Conservation (phyloP, 1,140 invertebrate genomes). For the Penaeus chinensis region DNA sequence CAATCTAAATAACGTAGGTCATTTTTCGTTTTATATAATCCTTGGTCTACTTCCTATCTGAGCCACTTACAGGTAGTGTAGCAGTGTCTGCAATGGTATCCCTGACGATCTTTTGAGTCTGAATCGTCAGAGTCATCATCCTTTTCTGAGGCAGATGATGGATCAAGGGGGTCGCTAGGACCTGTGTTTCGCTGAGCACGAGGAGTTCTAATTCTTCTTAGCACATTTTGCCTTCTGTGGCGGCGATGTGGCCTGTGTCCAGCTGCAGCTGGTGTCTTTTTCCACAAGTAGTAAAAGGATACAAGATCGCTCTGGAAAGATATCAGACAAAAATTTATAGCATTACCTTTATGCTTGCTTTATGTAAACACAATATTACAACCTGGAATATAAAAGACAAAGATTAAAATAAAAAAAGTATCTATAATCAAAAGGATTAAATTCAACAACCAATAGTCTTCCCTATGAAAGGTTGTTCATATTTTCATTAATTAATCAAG, state of each 20-base stretch:
- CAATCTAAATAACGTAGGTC: too few species aligned
- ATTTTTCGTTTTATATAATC: too few species aligned
- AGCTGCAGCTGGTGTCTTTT: conserved; percentile 99
- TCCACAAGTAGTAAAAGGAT: conserved; percentile 99
- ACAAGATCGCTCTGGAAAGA: conserved; percentile 88
- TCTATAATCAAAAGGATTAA: too few species aligned
- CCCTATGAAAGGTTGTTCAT: too few species aligned
- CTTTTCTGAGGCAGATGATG: conserved; percentile 75
- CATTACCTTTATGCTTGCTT: too few species aligned
- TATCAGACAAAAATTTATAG: background rate
- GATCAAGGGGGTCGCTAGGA: conserved; percentile 60
- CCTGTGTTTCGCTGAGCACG: conserved; percentile 71
- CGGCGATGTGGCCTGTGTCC: conserved; percentile 91
- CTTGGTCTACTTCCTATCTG: too few species aligned
- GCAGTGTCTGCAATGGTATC: conserved; percentile 73
- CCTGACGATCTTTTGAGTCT: conserved; percentile 81
- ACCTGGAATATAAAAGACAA: too few species aligned
- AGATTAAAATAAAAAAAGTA: too few species aligned
- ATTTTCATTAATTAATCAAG: background rate
- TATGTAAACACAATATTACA: too few species aligned
- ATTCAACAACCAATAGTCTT: too few species aligned
- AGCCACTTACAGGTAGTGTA: conserved; percentile 75
- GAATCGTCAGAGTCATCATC: conserved; percentile 94
- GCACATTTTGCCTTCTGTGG: conserved; percentile 84
- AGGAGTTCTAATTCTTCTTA: conserved; percentile 87